A percentile compares a stretch with the other conserved stretches of the same genome.
phyloP scores from a whole-genome alignment of 30 jellyfish, hydroid and myxozoan genomes.

The Aurelia aurita region DNA sequence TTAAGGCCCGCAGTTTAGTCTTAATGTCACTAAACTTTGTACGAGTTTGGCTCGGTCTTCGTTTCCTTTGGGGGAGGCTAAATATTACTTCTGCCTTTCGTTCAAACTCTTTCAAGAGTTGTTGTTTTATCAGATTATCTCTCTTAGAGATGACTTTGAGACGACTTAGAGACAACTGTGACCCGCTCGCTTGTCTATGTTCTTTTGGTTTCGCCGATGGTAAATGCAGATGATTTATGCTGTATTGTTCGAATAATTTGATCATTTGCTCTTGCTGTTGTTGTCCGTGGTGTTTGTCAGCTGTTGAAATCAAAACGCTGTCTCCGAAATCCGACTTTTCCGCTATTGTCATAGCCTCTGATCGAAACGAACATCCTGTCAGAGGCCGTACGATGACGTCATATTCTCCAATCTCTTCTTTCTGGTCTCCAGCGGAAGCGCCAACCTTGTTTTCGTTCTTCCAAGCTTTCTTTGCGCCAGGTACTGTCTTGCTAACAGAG shows the following conservation, averaged over 20 bases:
- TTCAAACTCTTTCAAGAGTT: too few relatives aligned
- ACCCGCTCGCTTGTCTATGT: too few relatives aligned
- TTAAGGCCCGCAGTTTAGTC: constrained; percentile 4
- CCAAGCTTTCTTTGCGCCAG: neutral
- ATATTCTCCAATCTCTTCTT: constrained; percentile 7
- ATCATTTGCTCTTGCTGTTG: constrained; percentile 35
- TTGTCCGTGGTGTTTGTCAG: neutral
- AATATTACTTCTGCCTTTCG: too few relatives aligned
- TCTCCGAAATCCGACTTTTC: constrained; percentile 28
- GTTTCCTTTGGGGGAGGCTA: constrained; percentile 2
- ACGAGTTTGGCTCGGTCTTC: constrained; percentile 5
- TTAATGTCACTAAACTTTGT: constrained; percentile 7
- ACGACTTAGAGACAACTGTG: too few relatives aligned
- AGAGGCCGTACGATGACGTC: constrained; percentile 17
- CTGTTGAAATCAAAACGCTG: neutral
- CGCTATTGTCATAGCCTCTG: constrained; percentile 45
- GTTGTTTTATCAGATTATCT: too few relatives aligned
- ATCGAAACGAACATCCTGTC: constrained; percentile 21
- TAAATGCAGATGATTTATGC: constrained; percentile 43
- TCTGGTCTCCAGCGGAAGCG: neutral
- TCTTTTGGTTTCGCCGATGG: constrained; percentile 54
- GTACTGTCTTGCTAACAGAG: neutral
- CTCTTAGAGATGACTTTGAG: too few relatives aligned
- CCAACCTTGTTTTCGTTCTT: neutral
- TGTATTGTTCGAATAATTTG: constrained; percentile 44